Evolutionary conservation across 2,113 vertebrate genomes (phyloP).

Genomic region (Thomomys bottae): DNA sequence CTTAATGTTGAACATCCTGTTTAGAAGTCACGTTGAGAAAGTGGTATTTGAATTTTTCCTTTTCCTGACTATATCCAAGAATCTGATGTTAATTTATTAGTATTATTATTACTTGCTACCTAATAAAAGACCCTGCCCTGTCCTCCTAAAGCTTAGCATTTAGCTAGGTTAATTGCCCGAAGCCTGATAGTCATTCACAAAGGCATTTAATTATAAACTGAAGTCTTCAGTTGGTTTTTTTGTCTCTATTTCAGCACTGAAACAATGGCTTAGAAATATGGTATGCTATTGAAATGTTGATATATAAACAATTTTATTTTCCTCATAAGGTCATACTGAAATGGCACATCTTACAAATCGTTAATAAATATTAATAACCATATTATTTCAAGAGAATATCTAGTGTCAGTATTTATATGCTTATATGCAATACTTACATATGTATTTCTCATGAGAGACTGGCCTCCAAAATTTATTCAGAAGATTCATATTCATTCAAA

Average conservation of each 20-base stretch:
- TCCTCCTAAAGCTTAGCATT: neutral
- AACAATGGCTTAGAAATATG: slow-evolving; percentile 11
- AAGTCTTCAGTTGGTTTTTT: neutral
- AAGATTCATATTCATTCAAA: slow-evolving; percentile 46
- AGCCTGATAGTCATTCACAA: neutral
- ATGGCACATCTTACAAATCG: slow-evolving; percentile 21
- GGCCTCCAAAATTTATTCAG: slow-evolving; percentile 39
- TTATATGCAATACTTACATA: neutral
- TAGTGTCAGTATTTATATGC: neutral
- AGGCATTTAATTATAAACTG: slow-evolving; percentile 22
- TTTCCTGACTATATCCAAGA: neutral
- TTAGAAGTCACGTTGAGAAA: slow-evolving; percentile 10
- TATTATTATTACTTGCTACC: neutral
- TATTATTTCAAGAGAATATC: neutral
- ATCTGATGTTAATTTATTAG: neutral
- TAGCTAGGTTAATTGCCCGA: neutral
- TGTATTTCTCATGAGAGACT: neutral
- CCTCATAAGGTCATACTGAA: neutral
- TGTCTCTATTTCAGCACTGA: neutral
- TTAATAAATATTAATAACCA: slow-evolving; percentile 18
- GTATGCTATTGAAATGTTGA: neutral
- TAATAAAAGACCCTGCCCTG: neutral
- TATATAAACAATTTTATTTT: neutral
- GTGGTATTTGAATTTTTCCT: neutral
- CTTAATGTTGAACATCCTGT: neutral